phyloP scores from a whole-genome alignment of 2,797 vertebrate species.

The Scolopax rusticola region DNA sequence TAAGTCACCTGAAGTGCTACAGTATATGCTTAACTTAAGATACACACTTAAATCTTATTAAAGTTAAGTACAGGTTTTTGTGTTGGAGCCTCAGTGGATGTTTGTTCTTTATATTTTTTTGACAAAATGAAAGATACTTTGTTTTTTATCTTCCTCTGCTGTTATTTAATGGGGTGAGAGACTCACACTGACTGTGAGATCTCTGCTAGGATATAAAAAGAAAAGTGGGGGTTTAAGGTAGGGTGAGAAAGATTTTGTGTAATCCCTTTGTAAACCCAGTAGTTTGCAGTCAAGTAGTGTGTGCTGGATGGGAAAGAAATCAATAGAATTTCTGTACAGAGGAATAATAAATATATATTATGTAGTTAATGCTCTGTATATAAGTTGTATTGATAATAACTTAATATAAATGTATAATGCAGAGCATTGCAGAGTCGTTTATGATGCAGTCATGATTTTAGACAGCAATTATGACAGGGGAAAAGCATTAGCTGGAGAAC shows the following conservation, averaged over 20 bases:
- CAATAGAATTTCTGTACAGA: not conserved
- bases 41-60: not conserved
- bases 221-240: not conserved
- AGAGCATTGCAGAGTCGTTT: not conserved
- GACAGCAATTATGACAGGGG: not conserved
- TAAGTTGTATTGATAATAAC: slow-evolving; percentile 38
- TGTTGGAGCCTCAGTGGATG: not conserved
- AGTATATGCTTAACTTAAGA: not conserved
- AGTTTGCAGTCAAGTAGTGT: not conserved
- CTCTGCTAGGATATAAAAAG: not conserved
- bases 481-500: not conserved
- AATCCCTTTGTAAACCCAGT: slow-evolving; percentile 1
- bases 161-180: not conserved
- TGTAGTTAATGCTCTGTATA: slow-evolving; percentile 31
- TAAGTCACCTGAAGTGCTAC: slow-evolving; percentile 17
- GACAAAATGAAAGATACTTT: not conserved
- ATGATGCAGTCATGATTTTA: slow-evolving; percentile 13
- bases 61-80: slow-evolving; percentile 12
- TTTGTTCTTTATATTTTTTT: not conserved
- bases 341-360: slow-evolving; percentile 37
- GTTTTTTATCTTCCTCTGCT: not conserved
- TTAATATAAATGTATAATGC: slow-evolving; percentile 20
- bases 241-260: not conserved
- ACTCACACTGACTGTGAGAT: not conserved
- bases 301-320: slow-evolving; percentile 6